Conservation (phyloP, 2,888 invertebrate species). For the Drosophila falleni region DNA sequence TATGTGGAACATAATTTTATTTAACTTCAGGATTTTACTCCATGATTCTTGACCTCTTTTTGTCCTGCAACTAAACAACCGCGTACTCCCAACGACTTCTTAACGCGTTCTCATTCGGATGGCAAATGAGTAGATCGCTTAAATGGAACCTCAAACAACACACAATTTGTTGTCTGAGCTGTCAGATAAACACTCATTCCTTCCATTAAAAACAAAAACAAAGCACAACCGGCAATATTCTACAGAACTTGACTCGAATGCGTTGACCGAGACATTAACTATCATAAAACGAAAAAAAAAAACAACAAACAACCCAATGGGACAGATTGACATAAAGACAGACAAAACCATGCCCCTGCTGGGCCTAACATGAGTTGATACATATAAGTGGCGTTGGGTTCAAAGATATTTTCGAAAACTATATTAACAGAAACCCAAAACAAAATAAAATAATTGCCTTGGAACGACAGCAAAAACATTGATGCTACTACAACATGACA, state of each 20-base stretch:
- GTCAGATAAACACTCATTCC: constrained; percentile 57
- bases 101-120: constrained; percentile 67
- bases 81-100: constrained; percentile 60
- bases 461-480: constrained; percentile 55
- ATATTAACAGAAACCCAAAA: constrained; percentile 42
- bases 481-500: constrained; percentile 69
- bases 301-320: constrained; percentile 34
- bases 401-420: constrained; percentile 65
- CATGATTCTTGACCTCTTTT: neutral
- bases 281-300: constrained; percentile 35
- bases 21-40: neutral
- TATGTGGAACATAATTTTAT: constrained; percentile 5
- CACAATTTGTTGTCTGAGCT: constrained; percentile 34
- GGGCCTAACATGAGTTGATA: constrained; percentile 26
- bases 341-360: constrained; percentile 34
- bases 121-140: constrained; percentile 60
- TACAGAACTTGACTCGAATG: constrained; percentile 77
- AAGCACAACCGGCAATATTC: constrained; percentile 33
- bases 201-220: constrained; percentile 60
- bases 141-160: constrained; percentile 55
- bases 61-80: neutral
- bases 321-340: constrained; percentile 19
- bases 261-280: constrained; percentile 79
- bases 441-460: constrained; percentile 66
- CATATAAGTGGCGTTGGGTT: constrained; percentile 61